Evolutionary conservation across 2,797 vertebrate species (phyloP), one percentile per base, ranked within the genome.

Genomic region (Rhabdophis nuchalis): DNA sequence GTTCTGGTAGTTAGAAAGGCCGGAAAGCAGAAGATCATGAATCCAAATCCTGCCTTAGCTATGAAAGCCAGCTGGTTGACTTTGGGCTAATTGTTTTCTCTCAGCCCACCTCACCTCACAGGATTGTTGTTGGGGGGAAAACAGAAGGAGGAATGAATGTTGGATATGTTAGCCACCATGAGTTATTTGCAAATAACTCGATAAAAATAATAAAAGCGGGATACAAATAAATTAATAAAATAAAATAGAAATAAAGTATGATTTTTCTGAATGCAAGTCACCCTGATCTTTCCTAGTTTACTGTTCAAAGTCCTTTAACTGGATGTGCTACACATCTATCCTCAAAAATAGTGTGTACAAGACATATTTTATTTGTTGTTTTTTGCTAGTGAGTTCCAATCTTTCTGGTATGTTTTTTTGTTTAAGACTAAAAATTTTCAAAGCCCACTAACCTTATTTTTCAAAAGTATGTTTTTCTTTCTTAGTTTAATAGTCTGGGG

Each of bases 371-470:
- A 13, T n/a, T 18, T 64, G 64, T n/a, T 52, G 11, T 14, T 56
- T 32, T 68, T 87, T 57, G 8, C 18, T 16, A 25, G 32, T 72
- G 41, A 25, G 8, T 32, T 29, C 23, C 23, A 56, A 18, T 54
- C 25, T 46, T 56, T 85, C 68, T 95, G n/a, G 27, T 41, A 85
- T 89, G 5, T 53, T 29, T 91, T 91, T 60, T 32, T 29, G 87
- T 91, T 91, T 50, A 88, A 0, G 0, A 85, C 23, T 9, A 41
- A 41, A 77, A 23, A 12, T 94, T n/a, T 92, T 92, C 16, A 86
- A 87, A 94, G 57, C 8, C 18, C 88, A 36, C 92, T 93, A 88
- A 91, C 94, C 68, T 88, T 89, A 87, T 89, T 89, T 57, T 86
- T 77, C 36, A 86, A 46, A 93, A 60, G 46, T 58, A 92, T 54